Evolutionary conservation across 2,797 vertebrate genomes (phyloP), one percentile per base, ranked within the genome.

Genomic region (Centroberyx gerrardi): DNA sequence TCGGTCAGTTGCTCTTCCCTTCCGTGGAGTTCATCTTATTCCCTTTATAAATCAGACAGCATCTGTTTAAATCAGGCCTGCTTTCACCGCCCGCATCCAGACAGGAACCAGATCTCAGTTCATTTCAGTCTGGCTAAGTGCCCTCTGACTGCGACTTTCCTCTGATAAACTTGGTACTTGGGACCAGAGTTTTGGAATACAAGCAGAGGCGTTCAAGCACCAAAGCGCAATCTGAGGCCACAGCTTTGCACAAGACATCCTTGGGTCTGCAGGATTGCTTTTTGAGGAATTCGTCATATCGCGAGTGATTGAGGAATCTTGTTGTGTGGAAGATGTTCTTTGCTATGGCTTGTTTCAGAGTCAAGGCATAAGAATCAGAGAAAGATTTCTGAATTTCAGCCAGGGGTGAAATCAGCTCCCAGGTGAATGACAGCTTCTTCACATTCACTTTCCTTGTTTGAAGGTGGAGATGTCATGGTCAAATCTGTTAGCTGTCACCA

Each of bases 201-300:
- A 63, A 55, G 44, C 64, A 55, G 70, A 18, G 70, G 61, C 65
- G 46, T 80, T 78, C 76, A 74, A 80, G 74, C 66, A 76, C 78
- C 65, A 76, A 62, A 80, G 81, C 51, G 1, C 56, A 36, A 10
- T 56, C 52, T 22, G 64, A 75, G 60, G 70, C 52, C 15, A 0
- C 54, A 72, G 65, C 65, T 60, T 36, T 15, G 56, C 52, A 0
- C 72, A 44, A 55, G 74, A 76, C 73, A 58, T 68, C 70, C 52
- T 9, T 17, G 44, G 13, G 9, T 0, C 48, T 29, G 33, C 27
- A 1, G 51, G 55, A 52, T 3, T 29, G 52, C 62, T 22, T 68
- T 56, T 74, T 4, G 5, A 60, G 66, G 59, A 49, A 62, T 29
- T 18, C 3, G 1, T 46, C 52, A 69, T 55, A 1, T 18, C 5